Evolutionary conservation across 2,797 vertebrate species (phyloP).

Genomic region (Sphenopsis melanotis): DNA sequence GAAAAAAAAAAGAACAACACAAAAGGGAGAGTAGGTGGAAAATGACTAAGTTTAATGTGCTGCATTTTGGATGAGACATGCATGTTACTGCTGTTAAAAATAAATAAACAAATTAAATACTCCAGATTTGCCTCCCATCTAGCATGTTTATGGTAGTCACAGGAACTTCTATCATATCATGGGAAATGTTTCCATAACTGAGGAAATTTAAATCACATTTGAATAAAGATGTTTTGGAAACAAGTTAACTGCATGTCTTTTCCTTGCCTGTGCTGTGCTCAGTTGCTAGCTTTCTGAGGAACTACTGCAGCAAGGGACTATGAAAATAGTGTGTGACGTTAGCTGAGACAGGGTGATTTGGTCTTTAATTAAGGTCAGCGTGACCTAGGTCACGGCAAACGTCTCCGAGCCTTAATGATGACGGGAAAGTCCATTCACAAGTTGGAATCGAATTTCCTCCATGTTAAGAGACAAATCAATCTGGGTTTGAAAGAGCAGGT

Average conservation of each 20-base stretch:
- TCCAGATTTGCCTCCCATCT: background rate
- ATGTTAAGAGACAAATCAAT: background rate
- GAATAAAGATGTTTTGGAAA: conserved; percentile 50
- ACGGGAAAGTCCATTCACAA: background rate
- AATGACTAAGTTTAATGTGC: background rate
- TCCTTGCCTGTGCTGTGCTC: background rate
- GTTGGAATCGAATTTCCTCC: background rate
- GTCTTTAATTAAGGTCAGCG: conserved; percentile 11
- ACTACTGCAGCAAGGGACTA: background rate
- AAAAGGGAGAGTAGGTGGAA: conserved; percentile 4
- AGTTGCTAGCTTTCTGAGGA: background rate
- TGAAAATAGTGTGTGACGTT: background rate
- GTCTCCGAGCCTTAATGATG: background rate
- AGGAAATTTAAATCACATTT: conserved; percentile 25
- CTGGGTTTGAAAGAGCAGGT: background rate
- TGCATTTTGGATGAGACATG: background rate
- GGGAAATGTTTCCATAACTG: conserved; percentile 20
- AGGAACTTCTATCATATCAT: background rate
- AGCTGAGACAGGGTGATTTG: background rate
- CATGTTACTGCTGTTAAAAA: background rate
- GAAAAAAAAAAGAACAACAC: background rate
- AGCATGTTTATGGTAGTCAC: conserved; percentile 3
- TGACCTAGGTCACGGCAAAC: background rate
- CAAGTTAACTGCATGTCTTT: conserved; percentile 11
- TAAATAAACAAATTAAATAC: conserved; percentile 30